phyloP scores from a whole-genome alignment of 2,888 invertebrate species.

The Luperina nickerlii region DNA sequence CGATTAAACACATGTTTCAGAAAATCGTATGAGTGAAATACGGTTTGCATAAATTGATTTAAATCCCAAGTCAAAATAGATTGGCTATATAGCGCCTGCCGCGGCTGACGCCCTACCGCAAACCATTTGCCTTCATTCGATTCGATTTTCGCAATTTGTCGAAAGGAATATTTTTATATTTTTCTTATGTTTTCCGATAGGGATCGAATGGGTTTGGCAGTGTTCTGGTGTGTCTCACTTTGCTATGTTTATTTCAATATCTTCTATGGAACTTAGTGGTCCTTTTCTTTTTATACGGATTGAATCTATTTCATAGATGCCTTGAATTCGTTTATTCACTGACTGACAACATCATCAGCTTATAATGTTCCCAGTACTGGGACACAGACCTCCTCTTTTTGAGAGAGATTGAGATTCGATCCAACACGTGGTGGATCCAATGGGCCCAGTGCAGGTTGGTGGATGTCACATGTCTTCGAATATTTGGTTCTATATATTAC shows the following conservation, averaged over 20 bases:
- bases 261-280: background rate
- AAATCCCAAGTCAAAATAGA: slow-evolving; percentile 49
- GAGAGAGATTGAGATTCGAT: too few species aligned
- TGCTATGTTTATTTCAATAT: background rate
- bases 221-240: slow-evolving; percentile 13
- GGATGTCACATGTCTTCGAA: too few species aligned
- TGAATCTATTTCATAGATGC: background rate
- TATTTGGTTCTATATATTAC: too few species aligned
- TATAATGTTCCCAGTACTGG: too few species aligned
- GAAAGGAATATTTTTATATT: slow-evolving; percentile 42
- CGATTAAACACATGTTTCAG: slow-evolving; percentile 30
- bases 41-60: slow-evolving; percentile 37
- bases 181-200: slow-evolving; percentile 13
- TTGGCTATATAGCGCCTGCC: slow-evolving; percentile 32
- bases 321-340: background rate
- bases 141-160: slow-evolving; percentile 37
- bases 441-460: too few species aligned
- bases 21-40: slow-evolving; percentile 22
- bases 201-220: background rate
- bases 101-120: slow-evolving; percentile 27
- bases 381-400: too few species aligned
- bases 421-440: too few species aligned
- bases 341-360: background rate
- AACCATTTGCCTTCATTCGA: slow-evolving; percentile 42
- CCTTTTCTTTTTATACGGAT: background rate